Evolutionary conservation across 2,113 vertebrate species (phyloP), one percentile per base, ranked within the genome.

Genomic region (Meles meles): DNA sequence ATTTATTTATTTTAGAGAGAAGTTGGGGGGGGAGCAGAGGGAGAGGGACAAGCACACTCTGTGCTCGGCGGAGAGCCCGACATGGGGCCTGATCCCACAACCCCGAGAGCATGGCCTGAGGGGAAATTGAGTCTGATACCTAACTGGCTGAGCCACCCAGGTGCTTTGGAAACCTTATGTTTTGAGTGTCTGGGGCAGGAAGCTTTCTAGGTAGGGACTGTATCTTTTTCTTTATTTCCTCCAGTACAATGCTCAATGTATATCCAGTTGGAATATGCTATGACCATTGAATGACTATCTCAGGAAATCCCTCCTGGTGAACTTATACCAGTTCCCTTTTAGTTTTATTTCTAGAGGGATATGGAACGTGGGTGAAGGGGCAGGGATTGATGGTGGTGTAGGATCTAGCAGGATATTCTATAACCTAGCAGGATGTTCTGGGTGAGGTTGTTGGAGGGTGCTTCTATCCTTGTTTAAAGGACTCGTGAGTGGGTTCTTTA

Each of bases 181-280:
- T 92, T 67, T 59, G 21, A 85, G 90, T 25, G 23, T 77, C 55
- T 90, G 63, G 67, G 83, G 18, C 42, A 81, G 86, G 79, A 94
- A 63, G 27, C 39, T 86, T 20, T 37, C 65, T 23, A 76, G 71
- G 47, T 49, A 92, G 69, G n/a, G 80, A 55, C 29, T n/a, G 0
- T 37, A 39, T 65, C 39, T 69, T 95, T 92, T 87, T 86, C 49
- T 88, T 80, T 92, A 77, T 95, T 80, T 90, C 31, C 61, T 90
- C 71, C 15, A 42, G 63, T 34, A 13, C 25, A 15, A 9, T 57
- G 44, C 57, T 82, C 55, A 59, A 5, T 5, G 13, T 42, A 10
- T 49, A 27, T 63, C 85, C 21, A 4, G 34, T 74, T 90, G 80
- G 61, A 18, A 55, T 63, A 25, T 79, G 39, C 31, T 83, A 18